Conservation (phyloP, 1,140 invertebrate genomes). For the Bradynema listronoti region DNA sequence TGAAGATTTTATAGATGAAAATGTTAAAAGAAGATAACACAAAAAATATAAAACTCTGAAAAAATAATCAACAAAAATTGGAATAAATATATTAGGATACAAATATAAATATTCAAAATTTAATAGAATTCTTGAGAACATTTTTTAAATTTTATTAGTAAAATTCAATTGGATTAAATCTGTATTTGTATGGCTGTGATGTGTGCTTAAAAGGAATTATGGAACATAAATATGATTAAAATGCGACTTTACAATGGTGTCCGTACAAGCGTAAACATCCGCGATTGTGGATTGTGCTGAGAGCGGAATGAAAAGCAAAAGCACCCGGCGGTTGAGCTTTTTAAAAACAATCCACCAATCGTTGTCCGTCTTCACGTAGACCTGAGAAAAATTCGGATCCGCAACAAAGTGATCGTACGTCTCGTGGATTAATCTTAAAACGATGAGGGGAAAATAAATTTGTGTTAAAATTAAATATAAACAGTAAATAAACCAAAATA, state of each 20-base stretch:
- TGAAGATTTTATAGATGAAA: no score
- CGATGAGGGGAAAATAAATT: constrained; percentile 9
- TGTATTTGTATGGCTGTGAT: constrained; percentile 1
- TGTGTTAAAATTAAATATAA: not conserved
- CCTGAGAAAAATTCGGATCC: constrained; percentile 18
- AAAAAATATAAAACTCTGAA: no score
- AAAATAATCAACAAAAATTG: no score
- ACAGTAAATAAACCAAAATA: constrained; percentile 14
- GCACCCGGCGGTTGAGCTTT: constrained; percentile 21
- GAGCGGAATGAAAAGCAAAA: constrained; percentile 22
- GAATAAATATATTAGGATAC: no score
- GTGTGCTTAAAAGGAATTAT: constrained; percentile 1
- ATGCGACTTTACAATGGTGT: no score
- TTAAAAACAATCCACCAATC: constrained; percentile 42
- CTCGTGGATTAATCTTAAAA: constrained; percentile 32
- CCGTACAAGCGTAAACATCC: constrained; percentile 22
- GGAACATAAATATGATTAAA: no score
- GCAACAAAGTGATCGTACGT: constrained; percentile 32
- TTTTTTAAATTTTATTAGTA: no score
- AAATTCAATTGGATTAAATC: no score
- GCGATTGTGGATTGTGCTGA: constrained; percentile 17
- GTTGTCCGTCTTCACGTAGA: constrained; percentile 33
- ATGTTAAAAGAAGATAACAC: no score
- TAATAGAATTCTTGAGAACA: no score
- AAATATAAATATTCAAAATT: no score